These are phyloP conservation scores for Pammene aurita DNA, from an alignment of 2,888 invertebrate genomes.

Conservation along the genomic window DNA sequence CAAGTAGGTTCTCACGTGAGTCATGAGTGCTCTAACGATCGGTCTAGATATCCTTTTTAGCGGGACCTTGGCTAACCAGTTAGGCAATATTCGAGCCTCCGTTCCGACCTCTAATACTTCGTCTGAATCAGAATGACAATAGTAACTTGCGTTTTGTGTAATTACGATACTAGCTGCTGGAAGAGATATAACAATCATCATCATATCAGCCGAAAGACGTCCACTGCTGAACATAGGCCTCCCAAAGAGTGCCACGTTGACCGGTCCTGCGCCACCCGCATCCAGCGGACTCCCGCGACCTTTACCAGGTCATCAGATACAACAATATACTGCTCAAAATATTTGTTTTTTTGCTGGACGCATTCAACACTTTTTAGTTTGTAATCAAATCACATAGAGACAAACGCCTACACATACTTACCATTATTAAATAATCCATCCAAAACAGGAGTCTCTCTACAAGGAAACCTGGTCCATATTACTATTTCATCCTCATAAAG, in stretches of 20 bases:
- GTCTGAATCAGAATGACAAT: background rate
- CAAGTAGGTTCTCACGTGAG: constrained; percentile 9
- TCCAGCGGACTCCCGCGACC: too few relatives aligned
- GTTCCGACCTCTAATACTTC: too few relatives aligned
- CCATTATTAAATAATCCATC: background rate
- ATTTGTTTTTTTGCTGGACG: too few relatives aligned
- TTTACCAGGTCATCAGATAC: too few relatives aligned
- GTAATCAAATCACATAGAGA: background rate
- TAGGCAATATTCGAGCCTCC: constrained; percentile 3
- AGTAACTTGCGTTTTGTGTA: background rate
- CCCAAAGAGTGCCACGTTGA: too few relatives aligned
- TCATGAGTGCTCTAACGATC: constrained; percentile 1
- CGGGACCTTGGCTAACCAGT: constrained; percentile 6
- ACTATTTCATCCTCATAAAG: constrained; percentile 4
- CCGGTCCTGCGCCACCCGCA: too few relatives aligned
- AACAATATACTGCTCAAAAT: too few relatives aligned
- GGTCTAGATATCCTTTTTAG: constrained; percentile 14
- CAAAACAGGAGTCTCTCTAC: background rate
- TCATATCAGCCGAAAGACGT: too few relatives aligned
- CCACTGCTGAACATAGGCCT: too few relatives aligned
- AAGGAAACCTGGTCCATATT: constrained; percentile 7
- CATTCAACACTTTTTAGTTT: background rate
- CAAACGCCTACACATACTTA: background rate
- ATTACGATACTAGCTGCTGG: too few relatives aligned
- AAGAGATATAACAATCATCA: too few relatives aligned